Conservation (phyloP, 2,888 invertebrate species). For the Mythimna loreyi region DNA sequence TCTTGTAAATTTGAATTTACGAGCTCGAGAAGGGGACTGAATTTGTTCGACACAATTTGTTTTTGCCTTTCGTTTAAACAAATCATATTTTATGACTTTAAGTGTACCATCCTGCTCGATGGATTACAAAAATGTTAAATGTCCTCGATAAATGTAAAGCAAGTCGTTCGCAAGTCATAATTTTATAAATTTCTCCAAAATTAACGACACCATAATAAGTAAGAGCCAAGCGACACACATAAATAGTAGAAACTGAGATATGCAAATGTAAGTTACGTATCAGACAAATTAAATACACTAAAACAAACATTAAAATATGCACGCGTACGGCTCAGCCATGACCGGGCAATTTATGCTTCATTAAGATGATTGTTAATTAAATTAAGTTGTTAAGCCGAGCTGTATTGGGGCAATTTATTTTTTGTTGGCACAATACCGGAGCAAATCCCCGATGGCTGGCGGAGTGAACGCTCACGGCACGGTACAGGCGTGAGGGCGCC, state of each 20-base stretch:
- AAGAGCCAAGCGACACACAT: not conserved
- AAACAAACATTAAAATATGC: constrained; percentile 34
- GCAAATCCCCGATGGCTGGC: constrained; percentile 66
- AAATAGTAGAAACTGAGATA: constrained; percentile 23
- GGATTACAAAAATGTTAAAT: not conserved
- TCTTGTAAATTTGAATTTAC: constrained; percentile 58
- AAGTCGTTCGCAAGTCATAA: not conserved
- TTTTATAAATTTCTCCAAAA: not conserved
- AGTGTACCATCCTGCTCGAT: constrained; percentile 7
- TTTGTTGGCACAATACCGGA: constrained; percentile 63
- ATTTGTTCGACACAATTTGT: constrained; percentile 40
- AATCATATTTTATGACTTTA: constrained; percentile 3
- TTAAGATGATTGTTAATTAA: constrained; percentile 59
- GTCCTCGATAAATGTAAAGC: not conserved
- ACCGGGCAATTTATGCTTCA: constrained; percentile 49
- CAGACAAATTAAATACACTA: constrained; percentile 27
- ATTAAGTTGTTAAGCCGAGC: constrained; percentile 49
- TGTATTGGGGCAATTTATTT: constrained; percentile 53
- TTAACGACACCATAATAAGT: constrained; percentile 11
- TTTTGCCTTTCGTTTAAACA: constrained; percentile 25
- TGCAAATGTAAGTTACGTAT: constrained; percentile 29
- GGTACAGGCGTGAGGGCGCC: constrained; percentile 52
- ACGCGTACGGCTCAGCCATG: constrained; percentile 29
- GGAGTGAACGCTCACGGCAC: constrained; percentile 35
- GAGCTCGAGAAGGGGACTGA: constrained; percentile 40